phyloP scores from a whole-genome alignment of 2,888 invertebrate species.

The Oscheius myriophilus region DNA sequence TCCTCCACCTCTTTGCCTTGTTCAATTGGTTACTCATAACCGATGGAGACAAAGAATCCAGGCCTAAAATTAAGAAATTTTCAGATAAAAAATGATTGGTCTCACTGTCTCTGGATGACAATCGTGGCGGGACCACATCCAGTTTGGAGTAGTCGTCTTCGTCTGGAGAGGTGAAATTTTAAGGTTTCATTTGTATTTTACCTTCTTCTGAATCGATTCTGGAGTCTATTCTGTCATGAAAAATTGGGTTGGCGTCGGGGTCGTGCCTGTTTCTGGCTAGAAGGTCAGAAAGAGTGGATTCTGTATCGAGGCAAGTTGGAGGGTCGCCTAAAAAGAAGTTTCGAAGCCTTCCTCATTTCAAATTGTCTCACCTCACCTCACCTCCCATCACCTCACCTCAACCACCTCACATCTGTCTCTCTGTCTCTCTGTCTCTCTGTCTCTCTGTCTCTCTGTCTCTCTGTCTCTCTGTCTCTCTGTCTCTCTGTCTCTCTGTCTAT shows the following conservation, averaged over 20 bases:
- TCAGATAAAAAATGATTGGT: not conserved
- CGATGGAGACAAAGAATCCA: constrained; percentile 4
- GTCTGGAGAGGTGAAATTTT: not conserved
- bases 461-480: too few relatives aligned
- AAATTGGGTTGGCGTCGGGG: constrained; percentile 10
- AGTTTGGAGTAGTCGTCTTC: constrained; percentile 12
- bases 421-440: too few relatives aligned
- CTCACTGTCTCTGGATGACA: constrained; percentile 7
- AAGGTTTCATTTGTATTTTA: not conserved
- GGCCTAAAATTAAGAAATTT: not conserved
- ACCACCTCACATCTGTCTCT: too few relatives aligned
- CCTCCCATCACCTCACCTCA: too few relatives aligned
- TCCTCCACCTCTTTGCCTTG: constrained; percentile 14
- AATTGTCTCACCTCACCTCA: too few relatives aligned
- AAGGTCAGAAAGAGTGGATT: constrained; percentile 15
- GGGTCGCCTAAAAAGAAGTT: constrained; percentile 20
- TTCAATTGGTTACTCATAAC: not conserved
- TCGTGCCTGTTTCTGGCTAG: constrained; percentile 12
- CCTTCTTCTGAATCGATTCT: constrained; percentile 26
- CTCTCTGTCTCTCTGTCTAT: too few relatives aligned
- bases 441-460: too few relatives aligned
- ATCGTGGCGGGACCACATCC: constrained; percentile 1
- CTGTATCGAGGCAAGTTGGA: constrained; percentile 7
- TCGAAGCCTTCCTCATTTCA: too few relatives aligned
- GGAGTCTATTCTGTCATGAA: constrained; percentile 26